These are phyloP conservation scores for Oncorhynchus keta DNA, from an alignment of 2,113 vertebrate genomes.

Conservation along the genomic window DNA sequence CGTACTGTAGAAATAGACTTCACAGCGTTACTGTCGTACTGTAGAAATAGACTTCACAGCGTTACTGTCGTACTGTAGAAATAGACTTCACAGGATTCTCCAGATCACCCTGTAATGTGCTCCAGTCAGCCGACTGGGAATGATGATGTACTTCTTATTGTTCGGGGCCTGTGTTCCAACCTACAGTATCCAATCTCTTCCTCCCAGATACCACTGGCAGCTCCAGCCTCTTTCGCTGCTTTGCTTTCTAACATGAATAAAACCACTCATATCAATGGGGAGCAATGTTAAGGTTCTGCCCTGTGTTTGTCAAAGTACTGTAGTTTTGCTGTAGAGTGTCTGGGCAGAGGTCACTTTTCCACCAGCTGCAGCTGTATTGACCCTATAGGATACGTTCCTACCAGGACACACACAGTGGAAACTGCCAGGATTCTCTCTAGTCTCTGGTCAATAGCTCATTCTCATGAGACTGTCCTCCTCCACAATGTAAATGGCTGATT, in stretches of 20 bases:
- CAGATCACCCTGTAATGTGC: neutral
- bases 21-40: too few species aligned
- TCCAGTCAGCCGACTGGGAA: neutral
- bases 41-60: neutral
- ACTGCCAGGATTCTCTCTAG: conserved; percentile 14
- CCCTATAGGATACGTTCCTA: conserved; percentile 41
- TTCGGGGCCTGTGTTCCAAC: neutral
- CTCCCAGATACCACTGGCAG: neutral
- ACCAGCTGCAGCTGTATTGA: conserved; percentile 35
- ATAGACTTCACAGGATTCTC: conserved; percentile 29
- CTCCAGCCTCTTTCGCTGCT: neutral
- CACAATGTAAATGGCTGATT: conserved; percentile 52
- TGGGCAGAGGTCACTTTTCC: conserved; percentile 39
- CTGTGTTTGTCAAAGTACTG: conserved; percentile 12
- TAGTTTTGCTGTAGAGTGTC: neutral
- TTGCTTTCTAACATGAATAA: conserved; percentile 11
- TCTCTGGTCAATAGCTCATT: neutral
- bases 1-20: conserved; percentile 24
- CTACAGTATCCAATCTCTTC: neutral
- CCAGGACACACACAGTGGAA: neutral
- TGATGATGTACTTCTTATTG: neutral
- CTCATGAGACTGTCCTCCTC: conserved; percentile 22
- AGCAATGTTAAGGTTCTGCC: conserved; percentile 28
- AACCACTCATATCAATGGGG: conserved; percentile 23
- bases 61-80: conserved; percentile 5